These are phyloP conservation scores for Sternarchorhynchus goeldii DNA, from an alignment of 2,797 vertebrate genomes.

Conservation along the genomic window DNA sequence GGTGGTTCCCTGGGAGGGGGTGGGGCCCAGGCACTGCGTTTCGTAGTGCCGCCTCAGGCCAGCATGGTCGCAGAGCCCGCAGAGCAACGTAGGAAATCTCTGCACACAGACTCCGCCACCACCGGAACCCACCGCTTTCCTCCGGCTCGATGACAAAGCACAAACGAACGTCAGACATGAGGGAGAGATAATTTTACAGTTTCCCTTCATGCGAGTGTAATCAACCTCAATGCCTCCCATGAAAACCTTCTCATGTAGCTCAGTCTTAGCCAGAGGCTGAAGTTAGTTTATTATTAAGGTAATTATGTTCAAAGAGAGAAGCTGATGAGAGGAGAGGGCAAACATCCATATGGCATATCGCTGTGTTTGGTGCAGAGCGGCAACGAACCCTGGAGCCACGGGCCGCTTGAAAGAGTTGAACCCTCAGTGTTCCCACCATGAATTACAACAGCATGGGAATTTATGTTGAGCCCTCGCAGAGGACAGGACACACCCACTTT, in stretches of 20 bases:
- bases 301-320: constrained; percentile 53
- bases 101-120: background rate
- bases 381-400: constrained; percentile 49
- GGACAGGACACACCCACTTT: background rate
- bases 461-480: constrained; percentile 20
- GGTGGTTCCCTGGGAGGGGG: too few species aligned
- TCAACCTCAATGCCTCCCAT: constrained; percentile 43
- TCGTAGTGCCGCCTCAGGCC: too few species aligned
- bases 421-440: constrained; percentile 41
- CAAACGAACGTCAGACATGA: constrained; percentile 32
- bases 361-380: constrained; percentile 49
- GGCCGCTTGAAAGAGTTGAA: constrained; percentile 54
- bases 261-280: constrained; percentile 38
- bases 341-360: constrained; percentile 42
- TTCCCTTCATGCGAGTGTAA: constrained; percentile 38
- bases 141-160: constrained; percentile 25
- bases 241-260: constrained; percentile 40
- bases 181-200: constrained; percentile 42
- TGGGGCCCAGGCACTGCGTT: too few species aligned
- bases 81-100: background rate
- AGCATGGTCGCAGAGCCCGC: too few species aligned
- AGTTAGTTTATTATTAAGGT: constrained; percentile 57
- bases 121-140: background rate
- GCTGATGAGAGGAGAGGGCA: constrained; percentile 29
- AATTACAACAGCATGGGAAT: constrained; percentile 52